Conservation (phyloP, 2,797 vertebrate species). For the Carduelis carduelis region DNA sequence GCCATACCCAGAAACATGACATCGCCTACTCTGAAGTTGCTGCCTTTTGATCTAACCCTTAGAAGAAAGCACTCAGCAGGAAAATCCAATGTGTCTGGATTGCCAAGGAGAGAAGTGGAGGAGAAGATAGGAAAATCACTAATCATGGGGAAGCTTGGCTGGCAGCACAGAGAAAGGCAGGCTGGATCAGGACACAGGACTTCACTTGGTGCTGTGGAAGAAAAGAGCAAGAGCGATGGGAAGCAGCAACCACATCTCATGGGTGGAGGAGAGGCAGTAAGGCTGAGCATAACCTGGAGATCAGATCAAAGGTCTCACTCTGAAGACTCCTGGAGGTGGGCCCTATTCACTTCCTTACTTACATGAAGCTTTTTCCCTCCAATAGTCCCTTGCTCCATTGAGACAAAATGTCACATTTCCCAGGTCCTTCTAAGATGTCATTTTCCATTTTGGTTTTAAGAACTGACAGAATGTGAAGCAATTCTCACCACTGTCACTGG, state of each 20-base stretch:
- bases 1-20: background rate
- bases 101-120: background rate
- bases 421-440: background rate
- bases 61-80: background rate
- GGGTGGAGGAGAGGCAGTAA: rapidly evolving
- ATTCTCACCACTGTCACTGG: background rate
- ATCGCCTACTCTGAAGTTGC: background rate
- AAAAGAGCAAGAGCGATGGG: background rate
- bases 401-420: background rate
- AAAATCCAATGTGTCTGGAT: background rate
- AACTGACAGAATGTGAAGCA: background rate
- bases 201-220: background rate
- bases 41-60: background rate
- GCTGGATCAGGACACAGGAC: background rate
- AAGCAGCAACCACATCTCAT: background rate
- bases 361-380: background rate
- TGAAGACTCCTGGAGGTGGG: background rate
- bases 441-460: background rate
- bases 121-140: background rate
- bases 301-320: background rate
- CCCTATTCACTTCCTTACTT: background rate
- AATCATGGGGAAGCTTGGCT: background rate
- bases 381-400: background rate
- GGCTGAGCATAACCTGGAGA: background rate
- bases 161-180: background rate